Base-by-base conservation (phyloP, 2,888 invertebrate genomes). In the Keiferia lycopersicella region DNA sequence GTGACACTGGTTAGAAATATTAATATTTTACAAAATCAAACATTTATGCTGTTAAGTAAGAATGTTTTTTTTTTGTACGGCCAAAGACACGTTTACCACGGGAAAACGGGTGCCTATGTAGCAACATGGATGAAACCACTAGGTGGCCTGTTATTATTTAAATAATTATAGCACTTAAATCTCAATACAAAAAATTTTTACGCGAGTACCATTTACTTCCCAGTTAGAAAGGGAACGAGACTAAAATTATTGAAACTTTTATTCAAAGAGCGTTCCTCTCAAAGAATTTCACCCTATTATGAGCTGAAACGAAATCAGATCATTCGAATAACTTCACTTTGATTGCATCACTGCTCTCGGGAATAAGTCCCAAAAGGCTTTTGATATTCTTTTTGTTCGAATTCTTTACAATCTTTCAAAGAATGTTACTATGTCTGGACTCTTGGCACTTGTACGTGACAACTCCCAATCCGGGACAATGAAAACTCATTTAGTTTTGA, bases 351-450 rank as follows among this genome's bases (percentile, higher is more conserved):
- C 57, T 57, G 57, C 57, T 34, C 60, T 30, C 45, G 22, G 22
- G 45, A 16, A 41, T 59, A 41, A 45, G 41, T n/a, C n/a, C n/a
- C n/a, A n/a, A n/a, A n/a, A n/a, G 51, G 61, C 61, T 61, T 61
- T 61, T 61, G 61, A 53, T 50, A 61, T 34, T 61, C 61, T 61
- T 61, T 20, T 16, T 45, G 45, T 60, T 60, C 30, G 26, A 61
- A 61, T 50, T 61, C 61, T 61, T 61, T 20, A 18, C 26, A 34
- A 53, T 53, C 30, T 61, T 50, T 61, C 61, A 51, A 61, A 61
- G 61, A 61, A 61, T 61, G 50, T 18, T 14, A 61, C 26, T 57
- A 57, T 57, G 16, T 57, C 34, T 38, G 6, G 51, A 53, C 20
- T 53, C 51, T 22, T 30, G 12, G 50, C 30, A 11, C 8, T 30